Evolutionary conservation across 2,113 vertebrate species (phyloP), one percentile per base, ranked within the genome.

Genomic region (Corapipo altera): DNA sequence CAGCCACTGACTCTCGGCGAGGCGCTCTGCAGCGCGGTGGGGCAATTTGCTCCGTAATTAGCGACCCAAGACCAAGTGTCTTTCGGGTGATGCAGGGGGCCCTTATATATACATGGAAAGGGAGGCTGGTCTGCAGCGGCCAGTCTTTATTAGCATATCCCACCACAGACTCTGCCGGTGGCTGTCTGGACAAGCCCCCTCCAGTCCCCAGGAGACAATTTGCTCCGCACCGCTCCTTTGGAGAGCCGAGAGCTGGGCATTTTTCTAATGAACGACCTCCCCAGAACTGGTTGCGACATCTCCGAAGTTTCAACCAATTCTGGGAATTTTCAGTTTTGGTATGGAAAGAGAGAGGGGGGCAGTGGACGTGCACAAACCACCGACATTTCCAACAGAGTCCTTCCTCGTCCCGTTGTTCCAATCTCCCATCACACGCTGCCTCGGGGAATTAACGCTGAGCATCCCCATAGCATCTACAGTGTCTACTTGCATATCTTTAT

Each of bases 121-220:
- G 98, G 98, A 97, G 98, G 98, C 98, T 97, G 98, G 98, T 98
- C 98, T 97, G 96, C 97, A 96, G 98, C 97, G 98, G 98, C 98
- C 98, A 87, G 96, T 97, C 98, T 91, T 98, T 98, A 98, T 99
- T 99, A 99, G 99, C 99, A 98, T 99, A 98, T 98, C 98, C 97
- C 98, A 98, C 98, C 97, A 96, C 98, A 97, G 91, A 96, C 98
- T 97, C 97, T 83, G 84, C 94, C 72, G 74, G 82, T 96, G 97
- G 93, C 91, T 72, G 97, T 92, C 97, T 97, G 97, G 94, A 90
- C 95, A 96, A 96, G 93, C 95, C 95, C 81, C 96, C 81, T 83
- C 64, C 55, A 37, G 72, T 52, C 78, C 96, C 88, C 96, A 77
- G 58, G 95, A 95, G 97, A 94, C 95, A 71, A 55, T 85, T 94